Conservation (phyloP, 2,888 invertebrate species). For the Allophyes oxyacanthae region DNA sequence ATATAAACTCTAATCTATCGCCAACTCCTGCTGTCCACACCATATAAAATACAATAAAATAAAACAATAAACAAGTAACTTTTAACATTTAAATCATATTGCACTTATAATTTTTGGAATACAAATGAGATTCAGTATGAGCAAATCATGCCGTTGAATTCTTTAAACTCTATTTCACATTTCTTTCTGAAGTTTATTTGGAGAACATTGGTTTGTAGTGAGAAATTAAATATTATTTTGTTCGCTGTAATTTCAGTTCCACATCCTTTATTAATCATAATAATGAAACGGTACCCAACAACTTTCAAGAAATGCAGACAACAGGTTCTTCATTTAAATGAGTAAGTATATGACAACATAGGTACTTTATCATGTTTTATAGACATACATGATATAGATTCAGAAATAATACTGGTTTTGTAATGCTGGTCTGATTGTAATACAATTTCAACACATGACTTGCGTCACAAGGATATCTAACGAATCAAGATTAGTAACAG, state of each 20-base stretch:
- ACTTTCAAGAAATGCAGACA: too few relatives aligned
- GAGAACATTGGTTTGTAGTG: not conserved
- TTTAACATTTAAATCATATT: conserved; percentile 40
- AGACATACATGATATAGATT: too few relatives aligned
- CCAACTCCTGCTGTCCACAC: conserved; percentile 23
- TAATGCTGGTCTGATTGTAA: too few relatives aligned
- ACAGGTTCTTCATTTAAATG: too few relatives aligned
- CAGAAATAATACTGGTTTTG: too few relatives aligned
- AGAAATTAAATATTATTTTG: not conserved
- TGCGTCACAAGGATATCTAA: too few relatives aligned
- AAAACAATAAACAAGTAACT: conserved; percentile 29
- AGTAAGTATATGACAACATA: too few relatives aligned
- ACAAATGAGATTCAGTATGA: conserved; percentile 52
- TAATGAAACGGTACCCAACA: too few relatives aligned
- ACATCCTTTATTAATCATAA: not conserved
- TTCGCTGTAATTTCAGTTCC: conserved; percentile 19
- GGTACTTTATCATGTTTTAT: too few relatives aligned
- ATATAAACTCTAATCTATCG: not conserved
- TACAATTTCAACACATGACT: too few relatives aligned
- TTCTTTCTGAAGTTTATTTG: conserved; percentile 1
- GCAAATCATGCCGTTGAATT: conserved; percentile 10
- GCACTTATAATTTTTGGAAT: conserved; percentile 57
- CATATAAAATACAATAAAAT: conserved; percentile 20
- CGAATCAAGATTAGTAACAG: too few relatives aligned
- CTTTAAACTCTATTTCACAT: not conserved